These are phyloP conservation scores for Scelioninae gen. 2 DNA, from an alignment of 2,888 invertebrate genomes.

Conservation along the genomic window DNA sequence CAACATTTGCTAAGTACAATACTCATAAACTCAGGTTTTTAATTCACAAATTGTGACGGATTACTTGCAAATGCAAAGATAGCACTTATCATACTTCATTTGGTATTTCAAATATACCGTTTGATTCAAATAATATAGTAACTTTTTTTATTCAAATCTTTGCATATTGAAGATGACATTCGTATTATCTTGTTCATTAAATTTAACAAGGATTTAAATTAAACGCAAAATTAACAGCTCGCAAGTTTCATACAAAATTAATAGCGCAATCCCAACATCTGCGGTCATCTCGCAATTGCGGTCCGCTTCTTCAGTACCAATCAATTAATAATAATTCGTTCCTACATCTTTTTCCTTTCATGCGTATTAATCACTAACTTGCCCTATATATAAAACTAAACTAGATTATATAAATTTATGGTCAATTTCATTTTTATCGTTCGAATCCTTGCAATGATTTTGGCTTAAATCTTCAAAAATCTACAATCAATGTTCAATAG, in stretches of 20 bases:
- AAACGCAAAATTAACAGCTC: conserved; percentile 20
- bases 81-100: no score
- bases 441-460: conserved; percentile 14
- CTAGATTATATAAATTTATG: conserved; percentile 52
- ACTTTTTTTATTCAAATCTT: no score
- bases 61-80: no score
- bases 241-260: conserved; percentile 9
- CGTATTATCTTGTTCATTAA: no score
- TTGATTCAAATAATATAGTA: no score
- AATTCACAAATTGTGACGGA: no score
- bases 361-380: conserved; percentile 36
- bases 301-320: not conserved
- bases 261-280: conserved; percentile 7
- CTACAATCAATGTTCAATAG: not conserved
- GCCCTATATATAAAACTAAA: conserved; percentile 51
- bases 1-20: no score
- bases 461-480: conserved; percentile 1
- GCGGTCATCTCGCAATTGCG: not conserved
- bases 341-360: conserved; percentile 23
- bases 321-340: conserved; percentile 16
- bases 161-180: no score
- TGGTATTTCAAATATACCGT: no score
- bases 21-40: no score
- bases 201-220: no score
- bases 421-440: conserved; percentile 26